Conservation (phyloP, 2,797 vertebrate species). For the Serranus cabrilla region DNA sequence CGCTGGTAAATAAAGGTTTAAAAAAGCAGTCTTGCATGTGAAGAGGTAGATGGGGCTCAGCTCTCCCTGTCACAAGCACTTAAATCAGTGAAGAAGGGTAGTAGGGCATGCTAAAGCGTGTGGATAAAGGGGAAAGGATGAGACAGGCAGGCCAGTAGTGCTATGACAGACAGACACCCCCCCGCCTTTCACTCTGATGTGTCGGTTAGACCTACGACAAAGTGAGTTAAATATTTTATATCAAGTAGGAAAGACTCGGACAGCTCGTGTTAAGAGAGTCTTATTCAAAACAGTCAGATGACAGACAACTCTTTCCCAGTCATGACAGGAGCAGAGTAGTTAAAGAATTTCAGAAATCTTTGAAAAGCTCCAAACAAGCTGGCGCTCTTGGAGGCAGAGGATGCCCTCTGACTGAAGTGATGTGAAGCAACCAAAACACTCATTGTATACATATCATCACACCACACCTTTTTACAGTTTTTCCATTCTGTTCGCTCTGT, state of each 20-base stretch:
- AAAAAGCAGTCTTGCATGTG: slow-evolving; percentile 67
- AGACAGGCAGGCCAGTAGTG: slow-evolving; percentile 29
- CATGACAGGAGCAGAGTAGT: slow-evolving; percentile 1
- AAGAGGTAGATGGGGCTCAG: slow-evolving; percentile 65
- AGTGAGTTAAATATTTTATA: slow-evolving; percentile 14
- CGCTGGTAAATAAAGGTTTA: slow-evolving; percentile 47
- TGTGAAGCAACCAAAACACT: slow-evolving; percentile 23
- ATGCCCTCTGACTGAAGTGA: neutral
- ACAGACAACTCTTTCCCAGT: neutral
- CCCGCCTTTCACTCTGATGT: slow-evolving; percentile 8
- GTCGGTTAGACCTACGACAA: neutral
- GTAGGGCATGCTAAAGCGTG: slow-evolving; percentile 25
- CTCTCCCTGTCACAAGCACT: slow-evolving; percentile 68
- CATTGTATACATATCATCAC: neutral
- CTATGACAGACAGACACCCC: slow-evolving; percentile 1
- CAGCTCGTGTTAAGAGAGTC: neutral
- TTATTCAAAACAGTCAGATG: neutral
- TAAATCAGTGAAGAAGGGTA: slow-evolving; percentile 51
- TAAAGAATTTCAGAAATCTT: slow-evolving; percentile 13
- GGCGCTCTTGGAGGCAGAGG: neutral
- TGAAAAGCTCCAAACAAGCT: slow-evolving; percentile 20
- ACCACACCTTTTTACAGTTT: neutral
- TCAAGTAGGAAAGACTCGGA: slow-evolving; percentile 9
- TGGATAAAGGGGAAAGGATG: slow-evolving; percentile 29
- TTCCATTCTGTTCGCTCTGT: slow-evolving; percentile 11